Evolutionary conservation across 2,888 invertebrate species (phyloP).

Genomic region (Megaustenia siamemsis): DNA sequence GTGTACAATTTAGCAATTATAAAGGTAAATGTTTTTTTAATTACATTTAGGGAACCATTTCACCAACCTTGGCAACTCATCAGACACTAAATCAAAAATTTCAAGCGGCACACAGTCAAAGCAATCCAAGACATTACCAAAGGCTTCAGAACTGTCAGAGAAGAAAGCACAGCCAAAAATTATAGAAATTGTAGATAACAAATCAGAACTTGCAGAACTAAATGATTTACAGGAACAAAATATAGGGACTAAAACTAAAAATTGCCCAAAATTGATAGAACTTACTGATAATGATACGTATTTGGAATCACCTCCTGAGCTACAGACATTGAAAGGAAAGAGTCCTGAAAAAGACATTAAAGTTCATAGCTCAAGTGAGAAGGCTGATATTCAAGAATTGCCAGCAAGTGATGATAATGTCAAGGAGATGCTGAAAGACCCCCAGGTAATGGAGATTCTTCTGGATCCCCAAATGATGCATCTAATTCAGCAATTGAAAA

Average conservation of each 20-base stretch:
- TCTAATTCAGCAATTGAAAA: slow-evolving; percentile 67
- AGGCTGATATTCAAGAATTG: slow-evolving; percentile 64
- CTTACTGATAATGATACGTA: slow-evolving; percentile 25
- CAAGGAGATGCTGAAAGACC: slow-evolving; percentile 64
- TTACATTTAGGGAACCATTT: slow-evolving; percentile 73
- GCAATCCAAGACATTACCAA: slow-evolving; percentile 25
- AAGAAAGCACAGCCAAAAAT: slow-evolving; percentile 41
- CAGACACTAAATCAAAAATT: slow-evolving; percentile 4
- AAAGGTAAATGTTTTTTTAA: background rate
- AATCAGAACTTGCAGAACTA: background rate
- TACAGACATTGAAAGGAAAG: background rate
- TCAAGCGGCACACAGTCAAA: background rate
- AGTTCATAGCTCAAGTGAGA: slow-evolving; percentile 63
- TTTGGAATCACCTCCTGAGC: slow-evolving; percentile 22
- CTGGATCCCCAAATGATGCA: slow-evolving; percentile 72
- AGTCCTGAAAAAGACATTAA: slow-evolving; percentile 54
- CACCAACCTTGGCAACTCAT: slow-evolving; percentile 61
- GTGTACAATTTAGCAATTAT: background rate
- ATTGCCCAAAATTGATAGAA: slow-evolving; percentile 46
- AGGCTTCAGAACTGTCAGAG: slow-evolving; percentile 24
- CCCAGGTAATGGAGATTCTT: slow-evolving; percentile 68
- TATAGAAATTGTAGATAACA: slow-evolving; percentile 41
- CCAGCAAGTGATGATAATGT: slow-evolving; percentile 67
- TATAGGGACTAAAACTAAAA: background rate
- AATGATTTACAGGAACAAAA: background rate